Percentiles rank a stretch among this genome's conserved stretches.
Evolutionary conservation across 2,113 vertebrate genomes (phyloP).

Genomic region (Daboia siamensis): DNA sequence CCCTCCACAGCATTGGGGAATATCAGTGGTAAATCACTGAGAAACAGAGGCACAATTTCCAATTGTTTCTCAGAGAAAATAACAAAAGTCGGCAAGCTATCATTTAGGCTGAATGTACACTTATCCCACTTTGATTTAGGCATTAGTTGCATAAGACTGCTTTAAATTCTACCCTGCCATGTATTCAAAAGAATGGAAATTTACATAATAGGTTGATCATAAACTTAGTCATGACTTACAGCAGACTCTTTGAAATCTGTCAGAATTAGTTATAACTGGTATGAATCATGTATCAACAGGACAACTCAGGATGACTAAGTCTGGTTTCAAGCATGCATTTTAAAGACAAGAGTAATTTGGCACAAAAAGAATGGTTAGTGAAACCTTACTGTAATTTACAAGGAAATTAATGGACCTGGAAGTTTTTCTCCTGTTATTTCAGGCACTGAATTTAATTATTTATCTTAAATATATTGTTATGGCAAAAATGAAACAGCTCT

Average conservation of each 20-base stretch:
- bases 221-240: neutral
- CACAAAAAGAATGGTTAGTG: neutral
- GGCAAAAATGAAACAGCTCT: neutral
- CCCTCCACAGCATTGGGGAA: neutral
- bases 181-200: neutral
- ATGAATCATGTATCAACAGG: neutral
- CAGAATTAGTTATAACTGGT: neutral
- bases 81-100: neutral
- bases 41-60: neutral
- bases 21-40: neutral
- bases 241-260: neutral
- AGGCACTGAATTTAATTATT: neutral
- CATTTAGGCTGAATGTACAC: neutral
- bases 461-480: neutral
- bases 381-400: neutral
- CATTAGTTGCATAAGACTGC: neutral
- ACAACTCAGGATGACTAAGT: neutral
- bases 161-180: neutral
- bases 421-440: neutral
- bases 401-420: neutral
- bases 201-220: neutral
- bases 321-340: neutral
- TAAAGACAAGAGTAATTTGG: neutral
- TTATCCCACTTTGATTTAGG: neutral
- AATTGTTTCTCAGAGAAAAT: neutral